Base-by-base conservation (phyloP, 2,888 invertebrate genomes). In the Oxyteleia sp. region DNA sequence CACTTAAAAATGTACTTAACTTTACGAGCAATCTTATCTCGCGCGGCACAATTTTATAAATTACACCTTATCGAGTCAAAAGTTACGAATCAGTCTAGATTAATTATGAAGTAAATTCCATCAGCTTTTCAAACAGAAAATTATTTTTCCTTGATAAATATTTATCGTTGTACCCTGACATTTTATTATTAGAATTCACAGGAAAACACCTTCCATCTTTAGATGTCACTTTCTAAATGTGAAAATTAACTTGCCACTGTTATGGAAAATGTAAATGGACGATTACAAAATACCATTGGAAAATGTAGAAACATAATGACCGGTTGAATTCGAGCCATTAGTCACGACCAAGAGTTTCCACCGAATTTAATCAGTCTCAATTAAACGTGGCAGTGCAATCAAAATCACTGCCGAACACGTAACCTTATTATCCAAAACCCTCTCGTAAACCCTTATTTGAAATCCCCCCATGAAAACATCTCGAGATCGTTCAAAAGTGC, bases 231-330 rank as follows among this genome's bases (percentile, higher is more conserved):
- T 55, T 69, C 69, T 35, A 69, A 57, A 71, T 43, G 55, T 64
- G 64, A 29, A 4, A n/a, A n/a, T n/a, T n/a, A n/a, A n/a, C n/a
- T n/a, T n/a, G n/a, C n/a, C n/a, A n/a, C n/a, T n/a, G n/a, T n/a
- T n/a, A n/a, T n/a, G n/a, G n/a, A n/a, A n/a, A n/a, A 75, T 68
- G 76, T 49, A 63, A 69, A 69, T 61, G 29, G 32, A 18, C 43
- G 69, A 53, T 69, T 69, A 38, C 47, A 68, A 61, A 69, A 69
- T 18, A 11, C n/a, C n/a, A n/a, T n/a, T n/a, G n/a, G n/a, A n/a
- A n/a, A n/a, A n/a, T 18, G 11, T 32, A 16, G 47, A 38, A 29
- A 47, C 8, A 43, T 13, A 13, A 38, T 45, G 75, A 45, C 16
- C 64, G 20, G 29, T 8, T 45, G 43, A 57, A 51, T 35, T 29